These are phyloP conservation scores for Polydrusus cervinus DNA, from an alignment of 2,888 invertebrate species.

Conservation along the genomic window DNA sequence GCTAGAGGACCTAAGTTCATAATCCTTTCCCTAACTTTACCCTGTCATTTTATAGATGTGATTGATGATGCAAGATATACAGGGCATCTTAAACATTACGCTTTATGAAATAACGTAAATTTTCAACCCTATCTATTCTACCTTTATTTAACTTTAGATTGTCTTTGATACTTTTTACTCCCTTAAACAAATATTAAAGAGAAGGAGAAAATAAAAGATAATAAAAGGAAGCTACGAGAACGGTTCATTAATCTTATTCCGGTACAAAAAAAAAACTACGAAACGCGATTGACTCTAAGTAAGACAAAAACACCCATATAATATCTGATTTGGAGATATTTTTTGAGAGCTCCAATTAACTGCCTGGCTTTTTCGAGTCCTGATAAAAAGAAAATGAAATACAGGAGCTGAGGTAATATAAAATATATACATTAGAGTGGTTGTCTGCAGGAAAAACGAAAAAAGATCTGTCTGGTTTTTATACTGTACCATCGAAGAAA, in stretches of 20 bases:
- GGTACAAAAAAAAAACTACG: slow-evolving; percentile 3
- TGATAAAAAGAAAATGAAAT: slow-evolving; percentile 18
- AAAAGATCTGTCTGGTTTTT: neutral
- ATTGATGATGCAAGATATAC: no score
- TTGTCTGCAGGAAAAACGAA: neutral
- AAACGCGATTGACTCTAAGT: slow-evolving; percentile 21
- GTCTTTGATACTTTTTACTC: neutral
- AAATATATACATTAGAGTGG: slow-evolving; percentile 3
- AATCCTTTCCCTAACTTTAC: no score
- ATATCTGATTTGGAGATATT: slow-evolving; percentile 23
- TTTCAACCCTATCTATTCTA: neutral
- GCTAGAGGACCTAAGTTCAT: no score
- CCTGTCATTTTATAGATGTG: no score
- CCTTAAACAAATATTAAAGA: neutral
- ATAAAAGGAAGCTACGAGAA: slow-evolving; percentile 4
- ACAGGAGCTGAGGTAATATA: slow-evolving; percentile 6
- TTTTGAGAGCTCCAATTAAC: slow-evolving; percentile 21
- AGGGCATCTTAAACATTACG: no score
- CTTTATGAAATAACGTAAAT: no score
- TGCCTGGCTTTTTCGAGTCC: neutral
- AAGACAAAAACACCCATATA: slow-evolving; percentile 22
- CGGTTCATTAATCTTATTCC: slow-evolving; percentile 20
- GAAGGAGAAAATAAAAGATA: slow-evolving; percentile 7
- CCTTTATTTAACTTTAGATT: slow-evolving; percentile 4
- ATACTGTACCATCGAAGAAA: neutral